A percentile compares a stretch with the other conserved stretches of the same genome.
Evolutionary conservation across 2,113 vertebrate genomes (phyloP).

Genomic region (Cyprinodon variegatus): DNA sequence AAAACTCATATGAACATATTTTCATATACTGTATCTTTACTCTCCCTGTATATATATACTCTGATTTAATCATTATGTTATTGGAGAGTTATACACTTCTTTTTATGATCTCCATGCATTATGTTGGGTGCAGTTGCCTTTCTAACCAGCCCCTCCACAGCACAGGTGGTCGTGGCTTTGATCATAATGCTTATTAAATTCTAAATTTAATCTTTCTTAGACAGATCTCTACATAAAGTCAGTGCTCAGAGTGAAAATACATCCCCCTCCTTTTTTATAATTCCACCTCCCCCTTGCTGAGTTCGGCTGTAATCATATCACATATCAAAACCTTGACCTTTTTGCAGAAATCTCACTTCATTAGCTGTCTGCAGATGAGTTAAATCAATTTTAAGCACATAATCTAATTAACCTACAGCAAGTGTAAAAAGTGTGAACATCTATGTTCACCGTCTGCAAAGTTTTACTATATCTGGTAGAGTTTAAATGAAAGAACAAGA

Average conservation of each 20-base stretch:
- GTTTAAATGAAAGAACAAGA: background rate
- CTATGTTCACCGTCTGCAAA: background rate
- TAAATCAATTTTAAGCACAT: conserved; percentile 29
- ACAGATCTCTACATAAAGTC: conserved; percentile 74
- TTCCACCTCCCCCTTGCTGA: conserved; percentile 50
- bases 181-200: conserved; percentile 78
- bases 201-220: conserved; percentile 79
- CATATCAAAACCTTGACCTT: conserved; percentile 55
- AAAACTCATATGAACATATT: conserved; percentile 72
- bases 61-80: conserved; percentile 67
- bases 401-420: conserved; percentile 41
- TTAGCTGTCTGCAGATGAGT: conserved; percentile 28
- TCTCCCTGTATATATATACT: conserved; percentile 78
- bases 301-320: conserved; percentile 61
- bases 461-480: background rate
- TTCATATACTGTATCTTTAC: conserved; percentile 74
- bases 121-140: conserved; percentile 77
- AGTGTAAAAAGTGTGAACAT: background rate
- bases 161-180: conserved; percentile 80
- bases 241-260: conserved; percentile 73
- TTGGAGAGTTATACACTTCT: conserved; percentile 61
- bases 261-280: conserved; percentile 56
- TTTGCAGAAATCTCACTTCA: conserved; percentile 17
- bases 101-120: conserved; percentile 53
- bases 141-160: conserved; percentile 69